Evolutionary conservation across 1,140 invertebrate species (phyloP).

Genomic region (Anoplolepis gracilipes): DNA sequence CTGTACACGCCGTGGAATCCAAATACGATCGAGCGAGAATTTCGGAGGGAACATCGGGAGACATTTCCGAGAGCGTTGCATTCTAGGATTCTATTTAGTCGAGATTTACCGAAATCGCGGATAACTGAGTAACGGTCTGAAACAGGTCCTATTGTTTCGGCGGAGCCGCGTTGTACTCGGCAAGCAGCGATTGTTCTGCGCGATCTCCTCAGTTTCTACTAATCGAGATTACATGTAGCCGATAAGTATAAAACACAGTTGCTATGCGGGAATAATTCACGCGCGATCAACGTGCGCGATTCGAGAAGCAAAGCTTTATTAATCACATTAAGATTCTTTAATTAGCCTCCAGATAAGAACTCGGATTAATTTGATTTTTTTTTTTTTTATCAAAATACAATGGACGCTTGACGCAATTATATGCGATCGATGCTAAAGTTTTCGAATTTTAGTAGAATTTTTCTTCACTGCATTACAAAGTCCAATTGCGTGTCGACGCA

Average conservation of each 20-base stretch:
- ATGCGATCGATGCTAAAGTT: background rate
- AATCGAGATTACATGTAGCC: conserved; percentile 56
- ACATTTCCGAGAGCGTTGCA: conserved; percentile 52
- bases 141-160: conserved; percentile 55
- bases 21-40: conserved; percentile 56
- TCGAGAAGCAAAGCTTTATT: background rate
- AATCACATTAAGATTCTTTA: background rate
- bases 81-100: conserved; percentile 54
- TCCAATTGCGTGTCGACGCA: background rate
- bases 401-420: background rate
- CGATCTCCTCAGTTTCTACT: conserved; percentile 54
- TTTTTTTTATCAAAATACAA: background rate
- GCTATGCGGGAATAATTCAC: background rate
- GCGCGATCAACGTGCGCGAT: background rate
- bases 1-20: conserved; percentile 38
- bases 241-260: conserved; percentile 43
- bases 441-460: background rate
- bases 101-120: conserved; percentile 56
- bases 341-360: background rate
- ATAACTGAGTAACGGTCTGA: conserved; percentile 59
- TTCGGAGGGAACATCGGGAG: conserved; percentile 38
- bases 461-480: conserved; percentile 13
- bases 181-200: conserved; percentile 44
- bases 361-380: background rate
- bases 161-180: conserved; percentile 6